Conservation (phyloP, 1,140 invertebrate genomes). For the Drosophila kurseongensis region DNA sequence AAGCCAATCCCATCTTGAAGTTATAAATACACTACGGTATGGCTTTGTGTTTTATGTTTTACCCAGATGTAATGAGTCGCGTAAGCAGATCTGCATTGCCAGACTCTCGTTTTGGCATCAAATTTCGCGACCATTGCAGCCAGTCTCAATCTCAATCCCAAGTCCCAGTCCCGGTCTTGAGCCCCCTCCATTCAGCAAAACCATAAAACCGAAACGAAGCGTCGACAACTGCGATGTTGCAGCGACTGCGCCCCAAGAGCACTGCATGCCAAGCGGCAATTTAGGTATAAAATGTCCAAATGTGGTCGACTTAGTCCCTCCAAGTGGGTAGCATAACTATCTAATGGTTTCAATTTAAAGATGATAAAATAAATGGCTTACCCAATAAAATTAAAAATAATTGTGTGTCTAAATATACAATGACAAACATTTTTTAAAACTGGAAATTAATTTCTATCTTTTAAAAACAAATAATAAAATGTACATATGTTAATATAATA, state of each 20-base stretch:
- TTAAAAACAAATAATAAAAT: no score
- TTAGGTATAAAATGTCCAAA: constrained; percentile 81
- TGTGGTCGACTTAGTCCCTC: constrained; percentile 53
- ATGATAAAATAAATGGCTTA: no score
- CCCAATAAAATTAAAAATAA: no score
- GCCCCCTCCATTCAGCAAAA: constrained; percentile 67
- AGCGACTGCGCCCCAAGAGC: constrained; percentile 43
- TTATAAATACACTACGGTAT: constrained; percentile 31
- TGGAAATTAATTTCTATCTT: no score
- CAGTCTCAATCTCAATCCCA: constrained; percentile 13
- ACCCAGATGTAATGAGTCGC: constrained; percentile 58
- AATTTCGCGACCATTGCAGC: constrained; percentile 69
- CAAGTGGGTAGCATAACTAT: constrained; percentile 5
- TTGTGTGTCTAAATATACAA: no score
- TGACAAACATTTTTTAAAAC: no score
- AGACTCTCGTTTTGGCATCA: constrained; percentile 63
- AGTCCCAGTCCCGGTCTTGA: constrained; percentile 15
- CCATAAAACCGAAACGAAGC: constrained; percentile 79
- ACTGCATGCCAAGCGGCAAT: constrained; percentile 77
- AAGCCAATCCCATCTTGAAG: constrained; percentile 51
- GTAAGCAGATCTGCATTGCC: constrained; percentile 36
- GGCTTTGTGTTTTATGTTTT: background rate
- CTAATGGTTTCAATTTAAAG: background rate
- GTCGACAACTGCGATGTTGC: constrained; percentile 37
- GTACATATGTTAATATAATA: no score